Evolutionary conservation across 1,140 invertebrate genomes (phyloP), one percentile per base, ranked within the genome.

Genomic region (Drosophila kohkoa): DNA sequence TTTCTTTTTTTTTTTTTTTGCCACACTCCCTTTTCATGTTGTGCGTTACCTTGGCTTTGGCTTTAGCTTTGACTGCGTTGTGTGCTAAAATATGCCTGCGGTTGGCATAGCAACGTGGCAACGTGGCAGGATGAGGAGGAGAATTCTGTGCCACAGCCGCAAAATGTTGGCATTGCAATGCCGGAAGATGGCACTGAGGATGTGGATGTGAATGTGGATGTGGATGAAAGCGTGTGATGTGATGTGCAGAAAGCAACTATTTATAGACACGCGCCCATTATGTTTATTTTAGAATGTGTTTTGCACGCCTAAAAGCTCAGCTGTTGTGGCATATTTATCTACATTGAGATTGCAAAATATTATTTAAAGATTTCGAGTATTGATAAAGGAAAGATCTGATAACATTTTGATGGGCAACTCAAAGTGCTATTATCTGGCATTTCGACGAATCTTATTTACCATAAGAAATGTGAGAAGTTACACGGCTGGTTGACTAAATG

Each of bases 401-500:
- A 52, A 13, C 51, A 52, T 52, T 13, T 25, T 32, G 11, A 52
- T 52, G 28, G 11, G 0, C 5, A 30, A 52, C 49, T 30, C 4
- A 11, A 41, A 52, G 15, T 11, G 11, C 15, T 13, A 32, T 52
- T 52, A 32, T 15, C 48, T 55, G 15, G 5, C 8, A 3, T 20
- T 55, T 38, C 55, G 11, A 20, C 11, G 35, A 25, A 45, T 43
- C 45, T 77, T 77, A 55, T 70, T 77, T 70, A 66, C 67, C 52
- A 54, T 70, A 79, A 79, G 79, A 76, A 74, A 65, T 77, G 64
- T 78, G 62, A 8, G 45, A 67, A 74, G 59, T 71, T 74, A 71
- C 77, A 73, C 73, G 77, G 54, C 73, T 77, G 73, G 76, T 63
- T 82, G 73, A 83, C 80, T 82, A 79, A 82, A 68, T 65, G 66